Evolutionary conservation across 2,888 invertebrate species (phyloP).

Genomic region (Caenorhabditis drosophilae): DNA sequence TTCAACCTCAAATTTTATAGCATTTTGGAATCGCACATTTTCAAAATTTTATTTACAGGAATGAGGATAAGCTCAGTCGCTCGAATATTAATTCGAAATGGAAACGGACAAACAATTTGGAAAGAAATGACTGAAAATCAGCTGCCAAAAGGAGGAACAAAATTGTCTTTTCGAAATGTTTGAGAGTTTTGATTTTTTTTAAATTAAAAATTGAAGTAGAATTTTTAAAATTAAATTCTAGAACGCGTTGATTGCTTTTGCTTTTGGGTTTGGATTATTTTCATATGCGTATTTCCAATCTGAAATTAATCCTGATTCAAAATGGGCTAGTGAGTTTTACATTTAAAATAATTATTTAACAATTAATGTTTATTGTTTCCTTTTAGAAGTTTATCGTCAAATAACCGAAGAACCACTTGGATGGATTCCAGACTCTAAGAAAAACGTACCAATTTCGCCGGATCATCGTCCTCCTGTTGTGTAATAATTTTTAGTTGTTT

Average conservation of each 20-base stretch:
- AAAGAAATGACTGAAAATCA: conserved; percentile 45
- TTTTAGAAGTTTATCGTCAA: conserved; percentile 10
- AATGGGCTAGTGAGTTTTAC: conserved; percentile 51
- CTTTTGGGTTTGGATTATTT: conserved; percentile 26
- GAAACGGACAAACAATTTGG: conserved; percentile 42
- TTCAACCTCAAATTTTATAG: no score
- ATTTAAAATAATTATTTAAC: background rate
- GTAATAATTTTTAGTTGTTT: no score
- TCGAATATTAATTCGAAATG: conserved; percentile 36
- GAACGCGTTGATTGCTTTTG: conserved; percentile 39
- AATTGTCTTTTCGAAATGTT: conserved; percentile 48
- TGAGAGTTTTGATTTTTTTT: conserved; percentile 1
- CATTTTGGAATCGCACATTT: no score
- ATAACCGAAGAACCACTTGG: conserved; percentile 26
- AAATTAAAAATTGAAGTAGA: background rate
- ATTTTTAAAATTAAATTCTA: conserved; percentile 8
- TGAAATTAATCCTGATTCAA: conserved; percentile 60
- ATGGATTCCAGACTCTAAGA: conserved; percentile 13
- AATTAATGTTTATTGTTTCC: background rate
- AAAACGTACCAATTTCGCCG: conserved; percentile 17
- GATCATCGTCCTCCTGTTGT: conserved; percentile 31
- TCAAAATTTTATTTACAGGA: no score
- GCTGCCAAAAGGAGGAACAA: conserved; percentile 55
- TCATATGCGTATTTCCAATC: conserved; percentile 53
- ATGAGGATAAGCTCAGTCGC: no score